phyloP scores from a whole-genome alignment of 2,888 invertebrate genomes.

The Cephus pygmeus region DNA sequence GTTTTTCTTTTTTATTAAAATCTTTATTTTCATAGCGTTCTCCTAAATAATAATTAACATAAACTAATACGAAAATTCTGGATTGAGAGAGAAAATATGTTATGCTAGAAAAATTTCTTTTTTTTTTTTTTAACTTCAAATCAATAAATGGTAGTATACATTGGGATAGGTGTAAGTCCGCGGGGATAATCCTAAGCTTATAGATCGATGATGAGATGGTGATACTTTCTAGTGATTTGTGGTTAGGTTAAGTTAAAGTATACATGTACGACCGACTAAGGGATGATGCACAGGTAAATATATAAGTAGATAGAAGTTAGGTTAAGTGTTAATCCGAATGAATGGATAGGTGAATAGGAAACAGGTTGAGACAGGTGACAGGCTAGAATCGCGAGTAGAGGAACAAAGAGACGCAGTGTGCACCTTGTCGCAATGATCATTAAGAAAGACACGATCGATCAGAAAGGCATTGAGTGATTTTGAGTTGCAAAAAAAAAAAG shows the following conservation, averaged over 20 bases:
- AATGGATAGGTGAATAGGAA: neutral
- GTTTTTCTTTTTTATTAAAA: conserved; percentile 46
- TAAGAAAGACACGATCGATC: no score
- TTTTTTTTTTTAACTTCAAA: conserved; percentile 26
- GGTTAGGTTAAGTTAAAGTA: conserved; percentile 5
- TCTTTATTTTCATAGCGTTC: conserved; percentile 57
- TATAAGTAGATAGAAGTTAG: neutral
- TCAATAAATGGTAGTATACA: conserved; percentile 23
- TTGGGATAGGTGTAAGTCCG: conserved; percentile 19
- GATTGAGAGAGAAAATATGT: conserved; percentile 30
- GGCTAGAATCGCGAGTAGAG: no score
- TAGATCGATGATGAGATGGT: conserved; percentile 29
- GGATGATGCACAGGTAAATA: conserved; percentile 28
- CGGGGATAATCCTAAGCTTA: conserved; percentile 39
- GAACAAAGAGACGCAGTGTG: no score
- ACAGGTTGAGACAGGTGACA: no score
- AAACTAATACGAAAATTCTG: conserved; percentile 45
- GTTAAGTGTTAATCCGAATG: neutral
- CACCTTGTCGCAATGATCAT: no score
- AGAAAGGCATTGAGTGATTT: no score
- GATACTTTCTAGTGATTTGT: conserved; percentile 20
- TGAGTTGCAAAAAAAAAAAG: no score
- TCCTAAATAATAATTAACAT: conserved; percentile 59
- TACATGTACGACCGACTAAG: conserved; percentile 15
- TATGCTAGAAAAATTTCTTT: conserved; percentile 29